Evolutionary conservation across 2,113 vertebrate species (phyloP).

Genomic region (Onychostoma macrolepis): DNA sequence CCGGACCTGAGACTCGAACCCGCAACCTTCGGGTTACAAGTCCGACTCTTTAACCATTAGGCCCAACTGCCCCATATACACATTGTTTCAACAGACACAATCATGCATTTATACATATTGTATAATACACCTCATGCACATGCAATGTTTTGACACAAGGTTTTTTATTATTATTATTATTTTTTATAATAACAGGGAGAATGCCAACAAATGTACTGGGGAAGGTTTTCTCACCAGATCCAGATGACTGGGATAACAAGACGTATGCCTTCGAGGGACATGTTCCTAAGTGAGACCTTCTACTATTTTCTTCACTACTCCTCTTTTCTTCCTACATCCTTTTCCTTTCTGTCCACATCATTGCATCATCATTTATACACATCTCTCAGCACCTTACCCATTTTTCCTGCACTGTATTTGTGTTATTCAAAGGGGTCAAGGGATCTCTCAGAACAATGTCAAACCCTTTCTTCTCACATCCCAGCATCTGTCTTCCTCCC

Average conservation of each 20-base stretch:
- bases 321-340: neutral
- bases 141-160: neutral
- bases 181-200: conserved; percentile 74
- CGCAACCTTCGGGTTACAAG: no score
- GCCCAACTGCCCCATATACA: no score
- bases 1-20: no score
- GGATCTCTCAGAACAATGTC: neutral
- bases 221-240: conserved; percentile 86
- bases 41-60: no score
- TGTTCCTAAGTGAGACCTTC: conserved; percentile 79
- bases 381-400: neutral
- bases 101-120: neutral
- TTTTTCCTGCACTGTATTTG: conserved; percentile 1
- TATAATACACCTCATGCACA: neutral
- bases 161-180: no score
- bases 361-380: conserved; percentile 14
- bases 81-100: neutral
- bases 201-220: conserved; percentile 84
- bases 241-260: conserved; percentile 93
- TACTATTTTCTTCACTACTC: neutral
- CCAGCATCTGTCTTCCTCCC: neutral
- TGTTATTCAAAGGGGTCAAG: conserved; percentile 1
- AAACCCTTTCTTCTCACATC: neutral
- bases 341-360: conserved; percentile 24
- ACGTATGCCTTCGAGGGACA: conserved; percentile 86